Base-by-base conservation (phyloP, 2,113 vertebrate genomes). In the Pseudopodoces humilis region DNA sequence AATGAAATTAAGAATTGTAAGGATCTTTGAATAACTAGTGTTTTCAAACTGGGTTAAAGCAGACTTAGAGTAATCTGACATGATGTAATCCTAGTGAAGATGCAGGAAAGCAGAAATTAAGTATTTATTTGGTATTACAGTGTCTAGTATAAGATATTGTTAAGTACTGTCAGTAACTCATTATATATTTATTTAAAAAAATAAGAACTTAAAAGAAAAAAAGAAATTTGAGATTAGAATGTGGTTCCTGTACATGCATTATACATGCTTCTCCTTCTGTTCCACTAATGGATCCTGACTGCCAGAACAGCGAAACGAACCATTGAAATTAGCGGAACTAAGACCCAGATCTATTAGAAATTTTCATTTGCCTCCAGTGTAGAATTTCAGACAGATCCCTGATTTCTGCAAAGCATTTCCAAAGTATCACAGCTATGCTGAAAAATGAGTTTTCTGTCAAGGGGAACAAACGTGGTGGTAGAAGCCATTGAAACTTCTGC, bases 1-100 rank as follows among this genome's bases (percentile, higher is more conserved):
- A 95, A 81, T 55, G 65, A 97, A 95, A 94, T 96, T 78, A 96
- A 83, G 95, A 88, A 94, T 93, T 96, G 91, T 96, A 95, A 97
- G 83, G 95, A 90, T 91, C 84, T 97, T 94, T 96, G 94, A 97
- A 94, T 96, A 96, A 96, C 97, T 92, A 94, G 93, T 97, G 94
- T 96, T 97, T 96, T 96, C 96, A 97, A 97, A 97, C 90, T 97
- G 96, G 96, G 97, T 97, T 97, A 97, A 96, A 97, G 96, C 92
- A 96, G 97, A 95, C 95, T 97, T 97, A 97, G 33, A 94, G 86
- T 97, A 97, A 97, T 97, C 97, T 97, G 97, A 97, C 97, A 97
- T 96, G 96, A 96, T 97, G 96, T 97, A 97, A 97, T 97, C 97
- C 97, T 90, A 94, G 93, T 69, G 91, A 97, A 97, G 95, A 96